Evolutionary conservation across 2,113 vertebrate genomes (phyloP), one percentile per base, ranked within the genome.

Genomic region (Otus sunia): DNA sequence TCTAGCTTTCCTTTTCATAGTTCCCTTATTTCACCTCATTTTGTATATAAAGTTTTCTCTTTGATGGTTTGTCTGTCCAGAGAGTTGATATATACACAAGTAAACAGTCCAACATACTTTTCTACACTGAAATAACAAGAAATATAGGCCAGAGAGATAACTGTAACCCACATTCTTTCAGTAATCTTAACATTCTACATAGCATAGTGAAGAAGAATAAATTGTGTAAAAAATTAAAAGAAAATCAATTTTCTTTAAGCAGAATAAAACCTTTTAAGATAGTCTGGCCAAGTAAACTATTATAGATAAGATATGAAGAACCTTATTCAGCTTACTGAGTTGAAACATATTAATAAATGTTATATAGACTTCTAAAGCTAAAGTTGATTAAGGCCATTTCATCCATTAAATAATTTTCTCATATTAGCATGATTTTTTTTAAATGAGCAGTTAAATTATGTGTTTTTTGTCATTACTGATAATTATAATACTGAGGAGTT

Each of bases 401-500:
- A 97, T 90, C 58, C 90, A 96, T 96, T 92, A 91, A 98, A 94
- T 94, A 85, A 92, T 97, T 95, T 82, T 91, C 75, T 95, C 15
- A 27, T 67, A 69, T 77, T 96, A 97, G 96, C 86, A 96, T 30
- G 49, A 81, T 78, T 90, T 82, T 72, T 82, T 52, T 82, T 95
- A 88, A 69, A 56, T 79, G 59, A 97, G 43, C 5, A 64, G 80
- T 91, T 95, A 94, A 96, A 97, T 96, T 95, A 90, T 88, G 15
- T 93, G 30, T 12, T 94, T 97, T 97, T 97, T 97, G 72, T 91
- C 92, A 97, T 96, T 97, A 92, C 90, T 97, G 58, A 59, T 86
- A 97, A 95, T 97, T 97, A 92, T 39, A 67, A 39, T 92, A 78
- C 81, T 69, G 34, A 97, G 66, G 47, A 96, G 41, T 91, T 96